Evolutionary conservation across 2,113 vertebrate species (phyloP), one percentile per base, ranked within the genome.

Genomic region (Heterocephalus glaber): DNA sequence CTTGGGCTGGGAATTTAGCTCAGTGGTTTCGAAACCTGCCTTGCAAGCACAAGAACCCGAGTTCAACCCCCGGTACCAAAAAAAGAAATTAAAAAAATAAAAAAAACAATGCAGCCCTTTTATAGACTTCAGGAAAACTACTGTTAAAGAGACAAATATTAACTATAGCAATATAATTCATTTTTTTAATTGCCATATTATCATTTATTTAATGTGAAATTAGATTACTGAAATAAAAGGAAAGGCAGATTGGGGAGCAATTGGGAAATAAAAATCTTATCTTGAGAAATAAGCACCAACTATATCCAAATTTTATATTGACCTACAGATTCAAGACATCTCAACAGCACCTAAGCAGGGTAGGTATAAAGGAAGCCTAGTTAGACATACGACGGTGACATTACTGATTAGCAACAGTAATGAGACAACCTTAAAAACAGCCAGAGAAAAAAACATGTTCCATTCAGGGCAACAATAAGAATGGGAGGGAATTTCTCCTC

Each of bases 51-150:
- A n/a, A n/a, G n/a, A n/a, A n/a, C n/a, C n/a, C n/a, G n/a, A n/a
- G n/a, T n/a, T n/a, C n/a, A n/a, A n/a, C n/a, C n/a, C n/a, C n/a
- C n/a, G n/a, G n/a, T n/a, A n/a, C n/a, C n/a, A n/a, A n/a, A n/a
- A n/a, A n/a, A n/a, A n/a, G n/a, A n/a, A n/a, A n/a, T n/a, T n/a
- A n/a, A n/a, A n/a, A n/a, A n/a, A n/a, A n/a, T n/a, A n/a, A n/a
- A n/a, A n/a, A 44, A 83, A 94, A 90, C 28, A 92, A 86, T 30
- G 76, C 7, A 63, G n/a, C 17, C 68, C 93, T 52, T 92, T 80
- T 89, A 60, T 47, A 90, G 44, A 82, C 54, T 52, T 92, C 33
- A 84, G 68, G 22, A 14, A 97, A 92, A 76, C 49, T 89, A 35
- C 41, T 95, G 28, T 58, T 60, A 70, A 95, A 89, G 28, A 93